These are phyloP conservation scores for Taenaris catops DNA, from an alignment of 2,888 invertebrate species.

Conservation along the genomic window DNA sequence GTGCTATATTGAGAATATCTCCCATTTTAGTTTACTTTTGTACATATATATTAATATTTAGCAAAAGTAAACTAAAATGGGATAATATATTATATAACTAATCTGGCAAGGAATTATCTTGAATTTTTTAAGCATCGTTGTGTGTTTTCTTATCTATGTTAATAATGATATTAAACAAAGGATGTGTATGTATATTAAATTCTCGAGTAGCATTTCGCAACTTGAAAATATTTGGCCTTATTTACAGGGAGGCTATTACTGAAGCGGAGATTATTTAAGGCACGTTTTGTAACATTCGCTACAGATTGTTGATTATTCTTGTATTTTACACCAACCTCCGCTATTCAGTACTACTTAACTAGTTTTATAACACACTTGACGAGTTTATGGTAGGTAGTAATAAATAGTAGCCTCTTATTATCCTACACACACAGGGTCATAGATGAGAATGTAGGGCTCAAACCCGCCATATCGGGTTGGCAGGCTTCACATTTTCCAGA, in stretches of 20 bases:
- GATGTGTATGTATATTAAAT: conserved; percentile 10
- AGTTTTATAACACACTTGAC: conserved; percentile 14
- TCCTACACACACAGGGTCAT: too few species aligned
- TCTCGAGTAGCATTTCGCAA: conserved; percentile 13
- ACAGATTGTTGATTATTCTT: conserved; percentile 8
- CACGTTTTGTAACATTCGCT: conserved; percentile 12
- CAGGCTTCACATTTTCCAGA: too few species aligned
- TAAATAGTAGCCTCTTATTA: too few species aligned
- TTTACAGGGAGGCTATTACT: conserved; percentile 20
- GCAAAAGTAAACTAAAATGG: too few species aligned
- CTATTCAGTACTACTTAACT: conserved; percentile 1
- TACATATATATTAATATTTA: too few species aligned
- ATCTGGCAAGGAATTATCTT: too few species aligned
- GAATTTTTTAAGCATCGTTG: background rate
- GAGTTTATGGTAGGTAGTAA: too few species aligned
- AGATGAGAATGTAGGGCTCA: too few species aligned
- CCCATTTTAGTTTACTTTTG: too few species aligned
- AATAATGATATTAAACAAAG: conserved; percentile 15
- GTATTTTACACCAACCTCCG: conserved; percentile 6
- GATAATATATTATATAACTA: too few species aligned
- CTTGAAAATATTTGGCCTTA: conserved; percentile 18
- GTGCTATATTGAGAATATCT: too few species aligned
- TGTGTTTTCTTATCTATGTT: conserved; percentile 4
- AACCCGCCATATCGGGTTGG: too few species aligned
- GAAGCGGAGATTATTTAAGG: conserved; percentile 15